Conservation (phyloP, 2,797 vertebrate genomes). For the Buphagus erythrorhynchus region DNA sequence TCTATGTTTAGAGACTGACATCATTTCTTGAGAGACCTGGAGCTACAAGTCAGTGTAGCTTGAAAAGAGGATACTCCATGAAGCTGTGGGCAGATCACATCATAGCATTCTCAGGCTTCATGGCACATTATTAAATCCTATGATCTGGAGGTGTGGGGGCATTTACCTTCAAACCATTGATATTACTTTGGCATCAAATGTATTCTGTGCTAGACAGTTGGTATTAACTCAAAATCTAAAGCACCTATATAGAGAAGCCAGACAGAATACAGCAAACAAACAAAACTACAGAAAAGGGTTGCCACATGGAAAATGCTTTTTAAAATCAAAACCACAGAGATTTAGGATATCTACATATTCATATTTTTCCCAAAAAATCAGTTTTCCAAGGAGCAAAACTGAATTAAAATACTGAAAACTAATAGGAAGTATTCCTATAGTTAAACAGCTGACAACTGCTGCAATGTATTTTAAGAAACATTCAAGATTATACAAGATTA, state of each 20-base stretch:
- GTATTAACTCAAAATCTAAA: background rate
- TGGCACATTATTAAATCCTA: background rate
- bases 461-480: background rate
- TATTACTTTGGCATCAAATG: background rate
- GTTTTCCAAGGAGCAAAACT: background rate
- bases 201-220: background rate
- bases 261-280: background rate
- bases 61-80: background rate
- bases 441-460: background rate
- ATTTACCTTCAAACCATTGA: background rate
- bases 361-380: background rate
- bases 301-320: background rate
- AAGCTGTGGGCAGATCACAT: background rate
- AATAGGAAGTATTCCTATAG: background rate
- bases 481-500: background rate
- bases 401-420: background rate
- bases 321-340: background rate
- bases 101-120: background rate
- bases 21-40: conserved; percentile 20
- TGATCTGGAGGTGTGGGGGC: background rate
- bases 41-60: background rate
- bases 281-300: background rate
- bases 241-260: background rate
- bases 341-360: background rate
- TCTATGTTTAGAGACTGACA: background rate